phyloP scores from a whole-genome alignment of 2,113 vertebrate genomes.

The Morone saxatilis region DNA sequence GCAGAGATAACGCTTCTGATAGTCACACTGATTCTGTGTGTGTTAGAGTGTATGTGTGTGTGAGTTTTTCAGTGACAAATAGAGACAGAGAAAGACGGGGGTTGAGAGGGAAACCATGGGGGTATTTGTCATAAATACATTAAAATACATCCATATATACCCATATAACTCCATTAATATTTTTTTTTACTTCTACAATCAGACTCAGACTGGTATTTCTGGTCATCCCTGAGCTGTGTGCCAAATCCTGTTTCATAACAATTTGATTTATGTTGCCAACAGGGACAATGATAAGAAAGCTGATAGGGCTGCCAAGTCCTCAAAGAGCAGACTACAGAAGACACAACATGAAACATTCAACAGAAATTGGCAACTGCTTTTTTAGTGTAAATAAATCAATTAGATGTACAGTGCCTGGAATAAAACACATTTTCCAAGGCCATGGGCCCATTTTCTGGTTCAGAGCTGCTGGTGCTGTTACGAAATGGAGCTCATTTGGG shows the following conservation, averaged over 20 bases:
- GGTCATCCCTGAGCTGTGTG: conserved; percentile 54
- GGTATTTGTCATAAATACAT: conserved; percentile 35
- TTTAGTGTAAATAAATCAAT: conserved; percentile 76
- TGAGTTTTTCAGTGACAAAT: conserved; percentile 37
- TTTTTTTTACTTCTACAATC: conserved; percentile 50
- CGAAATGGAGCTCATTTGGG: conserved; percentile 62
- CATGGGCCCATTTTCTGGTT: conserved; percentile 73
- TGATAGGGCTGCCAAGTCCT: conserved; percentile 74
- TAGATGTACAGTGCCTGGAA: conserved; percentile 69
- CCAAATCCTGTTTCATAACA: conserved; percentile 74
- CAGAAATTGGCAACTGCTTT: conserved; percentile 69
- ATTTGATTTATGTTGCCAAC: conserved; percentile 68
- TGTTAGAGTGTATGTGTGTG: conserved; percentile 7
- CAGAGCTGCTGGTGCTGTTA: conserved; percentile 59
- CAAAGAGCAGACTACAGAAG: conserved; percentile 70
- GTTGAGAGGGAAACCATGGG: conserved; percentile 6
- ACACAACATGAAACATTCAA: conserved; percentile 77
- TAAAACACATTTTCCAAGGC: conserved; percentile 72
- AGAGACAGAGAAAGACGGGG: conserved; percentile 9
- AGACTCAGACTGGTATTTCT: conserved; percentile 62
- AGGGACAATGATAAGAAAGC: conserved; percentile 74
- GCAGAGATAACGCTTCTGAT: conserved; percentile 72
- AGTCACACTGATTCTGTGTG: conserved; percentile 54
- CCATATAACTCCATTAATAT: conserved; percentile 36
- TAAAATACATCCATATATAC: conserved; percentile 48